Percentiles rank a stretch among this genome's conserved stretches.
Evolutionary conservation across 2,797 vertebrate species (phyloP).

Genomic region (Melanotaenia maccullochi): DNA sequence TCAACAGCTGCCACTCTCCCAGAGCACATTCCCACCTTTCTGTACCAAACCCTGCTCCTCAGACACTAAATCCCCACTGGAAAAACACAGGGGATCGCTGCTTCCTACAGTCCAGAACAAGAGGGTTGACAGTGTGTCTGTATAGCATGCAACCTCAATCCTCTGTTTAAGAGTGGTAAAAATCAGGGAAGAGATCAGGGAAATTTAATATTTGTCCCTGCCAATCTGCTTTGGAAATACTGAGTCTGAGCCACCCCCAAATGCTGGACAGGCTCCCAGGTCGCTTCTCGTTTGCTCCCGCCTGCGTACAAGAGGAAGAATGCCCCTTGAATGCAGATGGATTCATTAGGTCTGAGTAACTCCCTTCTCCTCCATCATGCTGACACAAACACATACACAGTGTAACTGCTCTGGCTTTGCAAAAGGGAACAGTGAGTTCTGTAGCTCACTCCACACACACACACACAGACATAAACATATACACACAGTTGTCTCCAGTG

Average conservation of each 20-base stretch:
- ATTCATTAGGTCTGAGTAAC: constrained; percentile 84
- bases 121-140: constrained; percentile 32
- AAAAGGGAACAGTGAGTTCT: constrained; percentile 74
- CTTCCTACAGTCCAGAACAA: constrained; percentile 16
- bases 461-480: constrained; percentile 33
- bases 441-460: constrained; percentile 47
- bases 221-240: constrained; percentile 54
- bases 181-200: neutral
- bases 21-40: constrained; percentile 49
- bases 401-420: constrained; percentile 65
- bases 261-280: constrained; percentile 70
- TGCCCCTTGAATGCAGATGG: constrained; percentile 85
- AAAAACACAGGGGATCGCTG: constrained; percentile 20
- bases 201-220: constrained; percentile 53
- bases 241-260: constrained; percentile 42
- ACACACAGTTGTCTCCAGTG: constrained; percentile 67
- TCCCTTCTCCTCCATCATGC: constrained; percentile 83
- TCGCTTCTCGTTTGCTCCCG: constrained; percentile 77
- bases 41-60: constrained; percentile 25
- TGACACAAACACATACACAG: constrained; percentile 77
- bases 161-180: constrained; percentile 11
- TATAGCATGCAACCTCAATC: constrained; percentile 29
- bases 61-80: constrained; percentile 16
- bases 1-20: constrained; percentile 69
- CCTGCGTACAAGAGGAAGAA: constrained; percentile 72